Evolutionary conservation across 1,140 invertebrate genomes (phyloP).

Genomic region (Agrypnia vestita): DNA sequence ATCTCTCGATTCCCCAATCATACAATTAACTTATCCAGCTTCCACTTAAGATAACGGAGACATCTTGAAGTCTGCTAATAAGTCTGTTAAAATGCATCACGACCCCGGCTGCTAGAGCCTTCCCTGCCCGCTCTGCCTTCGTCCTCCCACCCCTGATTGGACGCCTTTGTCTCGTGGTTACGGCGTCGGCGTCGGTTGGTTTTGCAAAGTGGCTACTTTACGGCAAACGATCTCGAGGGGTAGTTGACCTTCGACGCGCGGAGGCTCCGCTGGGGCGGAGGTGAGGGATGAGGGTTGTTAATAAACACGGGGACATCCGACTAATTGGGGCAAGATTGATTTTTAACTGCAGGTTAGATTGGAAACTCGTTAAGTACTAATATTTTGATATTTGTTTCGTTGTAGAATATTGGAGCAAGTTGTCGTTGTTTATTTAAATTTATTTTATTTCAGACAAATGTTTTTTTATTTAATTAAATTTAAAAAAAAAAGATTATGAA

Average conservation of each 20-base stretch:
- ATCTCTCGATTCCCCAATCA: neutral
- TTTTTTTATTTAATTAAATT: too few species aligned
- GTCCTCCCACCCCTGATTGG: constrained; percentile 5
- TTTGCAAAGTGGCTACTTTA: constrained; percentile 33
- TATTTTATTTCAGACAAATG: too few species aligned
- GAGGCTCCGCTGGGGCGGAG: constrained; percentile 4
- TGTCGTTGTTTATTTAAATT: too few species aligned
- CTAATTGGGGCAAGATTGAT: too few species aligned
- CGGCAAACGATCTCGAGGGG: neutral
- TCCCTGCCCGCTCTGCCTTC: neutral
- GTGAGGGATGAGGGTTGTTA: neutral
- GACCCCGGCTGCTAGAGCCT: neutral
- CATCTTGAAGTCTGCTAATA: constrained; percentile 28
- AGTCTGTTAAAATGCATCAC: constrained; percentile 38
- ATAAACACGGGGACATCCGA: too few species aligned
- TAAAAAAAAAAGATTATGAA: too few species aligned
- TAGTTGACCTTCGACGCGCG: constrained; percentile 22
- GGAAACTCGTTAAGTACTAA: too few species aligned
- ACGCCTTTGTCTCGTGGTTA: constrained; percentile 23
- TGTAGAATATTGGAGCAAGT: too few species aligned
- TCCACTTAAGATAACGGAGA: neutral
- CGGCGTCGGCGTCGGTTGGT: constrained; percentile 1
- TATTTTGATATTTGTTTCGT: too few species aligned
- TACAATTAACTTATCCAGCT: constrained; percentile 1
- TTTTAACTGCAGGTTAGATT: too few species aligned